phyloP scores from a whole-genome alignment of 2,113 vertebrate species.

The Glaucidium brasilianum region DNA sequence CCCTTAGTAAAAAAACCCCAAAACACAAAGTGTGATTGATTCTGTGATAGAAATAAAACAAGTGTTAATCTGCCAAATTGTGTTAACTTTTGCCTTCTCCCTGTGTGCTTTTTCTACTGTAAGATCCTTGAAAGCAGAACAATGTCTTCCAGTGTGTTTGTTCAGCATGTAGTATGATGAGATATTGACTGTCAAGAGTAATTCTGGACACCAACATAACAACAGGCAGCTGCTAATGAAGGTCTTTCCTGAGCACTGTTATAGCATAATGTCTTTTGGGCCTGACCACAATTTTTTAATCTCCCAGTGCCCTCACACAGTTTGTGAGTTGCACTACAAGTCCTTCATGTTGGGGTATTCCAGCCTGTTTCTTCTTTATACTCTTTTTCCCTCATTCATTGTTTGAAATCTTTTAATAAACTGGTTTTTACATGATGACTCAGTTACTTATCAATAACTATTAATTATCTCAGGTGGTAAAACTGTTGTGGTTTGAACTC shows the following conservation, averaged over 20 bases:
- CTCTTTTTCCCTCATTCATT: background rate
- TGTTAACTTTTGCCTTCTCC: background rate
- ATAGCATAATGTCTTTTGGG: background rate
- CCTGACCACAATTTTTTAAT: background rate
- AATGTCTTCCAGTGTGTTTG: background rate
- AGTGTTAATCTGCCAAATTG: background rate
- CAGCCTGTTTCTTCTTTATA: background rate
- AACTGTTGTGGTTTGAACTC: too few relatives aligned
- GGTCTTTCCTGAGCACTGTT: background rate
- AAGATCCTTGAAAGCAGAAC: background rate
- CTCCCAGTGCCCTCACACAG: background rate
- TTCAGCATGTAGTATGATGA: background rate
- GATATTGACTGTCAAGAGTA: background rate
- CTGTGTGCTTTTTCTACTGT: background rate
- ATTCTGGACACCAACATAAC: background rate
- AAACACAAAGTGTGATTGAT: background rate
- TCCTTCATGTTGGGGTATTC: background rate
- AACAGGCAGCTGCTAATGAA: background rate
- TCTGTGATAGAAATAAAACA: background rate
- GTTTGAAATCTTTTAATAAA: background rate
- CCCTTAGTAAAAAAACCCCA: background rate
- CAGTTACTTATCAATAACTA: background rate
- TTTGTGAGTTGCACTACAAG: background rate
- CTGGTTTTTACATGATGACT: background rate
- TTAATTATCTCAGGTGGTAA: background rate